Conservation (phyloP, 64 coral and sea anemone species). For the Catalaphyllia jardinei region DNA sequence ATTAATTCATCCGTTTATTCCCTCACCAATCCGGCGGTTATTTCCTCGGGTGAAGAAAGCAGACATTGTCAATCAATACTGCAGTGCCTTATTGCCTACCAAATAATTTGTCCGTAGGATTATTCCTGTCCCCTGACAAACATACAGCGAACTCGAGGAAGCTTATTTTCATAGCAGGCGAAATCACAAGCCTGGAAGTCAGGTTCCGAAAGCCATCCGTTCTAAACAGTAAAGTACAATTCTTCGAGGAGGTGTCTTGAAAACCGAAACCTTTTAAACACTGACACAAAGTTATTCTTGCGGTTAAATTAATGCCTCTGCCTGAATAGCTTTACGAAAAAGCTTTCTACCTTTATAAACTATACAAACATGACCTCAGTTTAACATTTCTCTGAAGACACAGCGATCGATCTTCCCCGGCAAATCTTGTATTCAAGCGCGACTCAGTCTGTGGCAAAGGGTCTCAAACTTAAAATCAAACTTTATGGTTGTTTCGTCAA, state of each 20-base stretch:
- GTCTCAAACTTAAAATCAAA: too few relatives aligned
- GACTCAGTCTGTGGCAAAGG: too few relatives aligned
- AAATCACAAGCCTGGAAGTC: not conserved
- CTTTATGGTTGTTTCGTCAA: too few relatives aligned
- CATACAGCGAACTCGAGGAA: not conserved
- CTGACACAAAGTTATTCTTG: constrained; percentile 22
- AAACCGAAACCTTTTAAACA: constrained; percentile 16
- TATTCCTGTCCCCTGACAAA: not conserved
- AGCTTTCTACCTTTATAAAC: not conserved
- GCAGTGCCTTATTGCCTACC: too few relatives aligned
- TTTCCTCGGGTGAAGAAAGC: too few relatives aligned
- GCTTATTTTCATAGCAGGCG: not conserved
- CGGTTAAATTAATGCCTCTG: not conserved
- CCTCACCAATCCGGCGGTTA: too few relatives aligned
- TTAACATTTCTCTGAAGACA: too few relatives aligned
- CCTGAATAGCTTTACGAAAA: not conserved
- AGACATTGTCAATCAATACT: too few relatives aligned
- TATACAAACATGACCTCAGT: too few relatives aligned
- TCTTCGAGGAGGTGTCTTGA: constrained; percentile 27
- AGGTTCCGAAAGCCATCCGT: not conserved
- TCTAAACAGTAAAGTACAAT: not conserved
- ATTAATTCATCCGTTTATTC: too few relatives aligned
- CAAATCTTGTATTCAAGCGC: too few relatives aligned
- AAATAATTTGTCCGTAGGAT: not conserved
- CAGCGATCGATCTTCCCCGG: too few relatives aligned